Conservation (phyloP, 2,888 invertebrate genomes). For the Conistra vaccinii region DNA sequence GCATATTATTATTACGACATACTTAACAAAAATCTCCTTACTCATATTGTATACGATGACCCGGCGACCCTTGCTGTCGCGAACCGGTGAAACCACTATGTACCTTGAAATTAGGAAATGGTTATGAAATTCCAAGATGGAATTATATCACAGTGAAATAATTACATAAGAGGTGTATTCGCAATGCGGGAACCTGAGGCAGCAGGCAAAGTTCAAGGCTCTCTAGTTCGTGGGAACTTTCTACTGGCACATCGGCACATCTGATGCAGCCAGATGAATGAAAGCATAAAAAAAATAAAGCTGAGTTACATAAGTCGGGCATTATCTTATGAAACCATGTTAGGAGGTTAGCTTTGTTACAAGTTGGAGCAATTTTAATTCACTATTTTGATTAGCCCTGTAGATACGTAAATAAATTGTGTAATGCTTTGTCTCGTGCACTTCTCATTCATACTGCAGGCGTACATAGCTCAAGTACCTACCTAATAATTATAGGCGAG, state of each 20-base stretch:
- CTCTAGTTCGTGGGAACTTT: slow-evolving; percentile 71
- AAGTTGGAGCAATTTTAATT: slow-evolving; percentile 51
- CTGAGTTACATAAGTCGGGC: slow-evolving; percentile 60
- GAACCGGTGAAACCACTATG: slow-evolving; percentile 93
- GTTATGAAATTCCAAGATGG: slow-evolving; percentile 73
- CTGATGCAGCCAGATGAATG: slow-evolving; percentile 38
- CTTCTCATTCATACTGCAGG: slow-evolving; percentile 14
- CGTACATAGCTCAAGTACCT: too few relatives aligned
- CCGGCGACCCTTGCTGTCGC: slow-evolving; percentile 93
- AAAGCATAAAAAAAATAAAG: slow-evolving; percentile 58
- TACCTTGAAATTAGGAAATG: slow-evolving; percentile 90
- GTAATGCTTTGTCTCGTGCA: slow-evolving; percentile 32
- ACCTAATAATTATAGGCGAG: slow-evolving; percentile 6
- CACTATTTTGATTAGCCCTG: slow-evolving; percentile 43
- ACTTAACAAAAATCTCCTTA: slow-evolving; percentile 80
- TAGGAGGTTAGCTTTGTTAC: slow-evolving; percentile 70
- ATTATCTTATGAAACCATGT: slow-evolving; percentile 71
- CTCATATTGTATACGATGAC: slow-evolving; percentile 93
- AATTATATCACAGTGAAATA: slow-evolving; percentile 74
- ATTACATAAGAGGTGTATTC: slow-evolving; percentile 65
- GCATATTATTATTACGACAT: slow-evolving; percentile 53
- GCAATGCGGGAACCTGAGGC: slow-evolving; percentile 59
- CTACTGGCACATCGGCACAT: slow-evolving; percentile 57
- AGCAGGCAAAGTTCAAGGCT: slow-evolving; percentile 72
- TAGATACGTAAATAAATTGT: slow-evolving; percentile 11